Percentiles rank a stretch among this genome's conserved stretches.
These are phyloP conservation scores for Megaceryle torquata DNA, from an alignment of 2,113 vertebrate genomes.

Conservation along the genomic window DNA sequence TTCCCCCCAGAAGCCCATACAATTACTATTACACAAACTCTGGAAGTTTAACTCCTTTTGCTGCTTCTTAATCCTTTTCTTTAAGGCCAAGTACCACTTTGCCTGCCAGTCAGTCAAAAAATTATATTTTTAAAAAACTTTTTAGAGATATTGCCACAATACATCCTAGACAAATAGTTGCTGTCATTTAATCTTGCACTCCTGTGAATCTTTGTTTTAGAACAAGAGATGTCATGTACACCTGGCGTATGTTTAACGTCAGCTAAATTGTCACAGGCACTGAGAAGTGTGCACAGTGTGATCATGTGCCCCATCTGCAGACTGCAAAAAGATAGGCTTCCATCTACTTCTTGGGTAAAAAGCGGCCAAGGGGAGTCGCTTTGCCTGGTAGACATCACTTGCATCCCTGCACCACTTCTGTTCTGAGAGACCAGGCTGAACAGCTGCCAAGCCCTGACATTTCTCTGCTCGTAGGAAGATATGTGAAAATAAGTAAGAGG, in stretches of 20 bases:
- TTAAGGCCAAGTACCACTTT: not conserved
- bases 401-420: not conserved
- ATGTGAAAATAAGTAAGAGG: not conserved
- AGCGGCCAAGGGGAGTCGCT: fast-evolving
- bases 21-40: not conserved
- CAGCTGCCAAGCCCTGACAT: fast-evolving
- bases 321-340: not conserved
- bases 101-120: not conserved
- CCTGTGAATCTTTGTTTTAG: not conserved
- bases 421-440: not conserved
- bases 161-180: not conserved
- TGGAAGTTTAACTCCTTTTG: not conserved
- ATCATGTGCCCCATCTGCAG: not conserved
- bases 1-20: not conserved
- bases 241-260: not conserved
- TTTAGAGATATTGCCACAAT: not conserved
- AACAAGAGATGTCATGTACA: not conserved
- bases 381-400: not conserved
- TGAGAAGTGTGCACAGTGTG: not conserved
- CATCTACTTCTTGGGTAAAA: fast-evolving
- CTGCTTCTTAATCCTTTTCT: not conserved
- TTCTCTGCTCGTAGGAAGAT: not conserved
- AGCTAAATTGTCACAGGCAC: not conserved
- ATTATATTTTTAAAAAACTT: fast-evolving
- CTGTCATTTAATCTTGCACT: not conserved